These are phyloP conservation scores for Microcaecilia unicolor DNA, from an alignment of 2,797 vertebrate species.

Conservation along the genomic window DNA sequence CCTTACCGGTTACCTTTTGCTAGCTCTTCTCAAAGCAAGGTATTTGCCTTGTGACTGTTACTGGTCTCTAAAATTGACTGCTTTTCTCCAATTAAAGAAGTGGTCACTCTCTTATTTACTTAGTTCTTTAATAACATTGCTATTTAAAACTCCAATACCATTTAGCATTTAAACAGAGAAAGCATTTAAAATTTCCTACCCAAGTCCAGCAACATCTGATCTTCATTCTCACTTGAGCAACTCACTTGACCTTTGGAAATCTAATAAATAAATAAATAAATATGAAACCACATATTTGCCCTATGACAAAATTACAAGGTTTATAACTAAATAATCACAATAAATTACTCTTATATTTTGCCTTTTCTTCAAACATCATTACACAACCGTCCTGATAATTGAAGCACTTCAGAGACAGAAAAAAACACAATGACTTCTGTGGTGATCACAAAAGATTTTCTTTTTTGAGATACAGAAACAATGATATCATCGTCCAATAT, in stretches of 20 bases:
- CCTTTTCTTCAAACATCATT: too few species aligned
- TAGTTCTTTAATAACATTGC: background rate
- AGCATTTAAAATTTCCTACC: slow-evolving; percentile 22
- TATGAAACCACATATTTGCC: too few species aligned
- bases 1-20: background rate
- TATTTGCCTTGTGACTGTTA: too few species aligned
- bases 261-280: slow-evolving; percentile 34
- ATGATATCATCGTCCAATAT: too few species aligned
- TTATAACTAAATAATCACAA: too few species aligned
- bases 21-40: background rate
- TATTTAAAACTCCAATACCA: background rate
- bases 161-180: background rate
- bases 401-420: too few species aligned
- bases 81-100: background rate
- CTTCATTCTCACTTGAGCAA: slow-evolving; percentile 15
- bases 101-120: background rate
- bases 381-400: too few species aligned
- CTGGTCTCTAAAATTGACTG: background rate
- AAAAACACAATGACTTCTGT: too few species aligned
- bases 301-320: too few species aligned
- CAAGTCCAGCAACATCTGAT: background rate
- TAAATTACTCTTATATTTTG: background rate
- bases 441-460: too few species aligned
- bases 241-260: background rate
- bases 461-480: too few species aligned